phyloP scores from a whole-genome alignment of 1,140 invertebrate species.

The Oedothorax gibbosus region DNA sequence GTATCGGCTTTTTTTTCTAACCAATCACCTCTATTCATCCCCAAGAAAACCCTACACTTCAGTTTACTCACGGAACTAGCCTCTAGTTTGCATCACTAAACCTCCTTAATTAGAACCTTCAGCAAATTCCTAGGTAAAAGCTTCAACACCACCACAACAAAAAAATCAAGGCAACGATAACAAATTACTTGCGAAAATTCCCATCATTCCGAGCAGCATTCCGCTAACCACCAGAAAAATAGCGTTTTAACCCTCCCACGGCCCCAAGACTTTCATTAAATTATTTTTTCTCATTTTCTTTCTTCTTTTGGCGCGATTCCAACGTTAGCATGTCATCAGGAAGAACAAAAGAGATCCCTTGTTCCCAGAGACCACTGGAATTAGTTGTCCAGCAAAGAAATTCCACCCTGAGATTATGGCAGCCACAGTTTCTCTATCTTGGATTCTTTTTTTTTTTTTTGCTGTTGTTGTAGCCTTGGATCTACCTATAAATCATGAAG shows the following conservation, averaged over 20 bases:
- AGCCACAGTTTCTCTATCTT: constrained; percentile 28
- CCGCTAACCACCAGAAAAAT: constrained; percentile 27
- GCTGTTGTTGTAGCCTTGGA: neutral
- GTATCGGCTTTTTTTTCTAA: no score
- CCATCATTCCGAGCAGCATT: neutral
- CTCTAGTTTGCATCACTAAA: no score
- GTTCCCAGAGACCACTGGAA: constrained; percentile 25
- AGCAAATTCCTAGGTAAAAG: no score
- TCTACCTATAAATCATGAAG: constrained; percentile 26
- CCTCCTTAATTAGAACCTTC: no score
- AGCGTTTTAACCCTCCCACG: neutral
- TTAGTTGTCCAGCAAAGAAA: constrained; percentile 40
- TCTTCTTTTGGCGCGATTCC: constrained; percentile 18
- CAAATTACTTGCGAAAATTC: constrained; percentile 36
- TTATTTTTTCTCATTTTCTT: neutral
- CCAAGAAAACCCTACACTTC: no score
- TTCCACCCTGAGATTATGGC: constrained; percentile 14
- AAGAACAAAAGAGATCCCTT: constrained; percentile 48
- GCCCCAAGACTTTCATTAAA: constrained; percentile 27
- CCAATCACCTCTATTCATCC: no score
- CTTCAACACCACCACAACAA: neutral
- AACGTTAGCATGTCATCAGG: constrained; percentile 39
- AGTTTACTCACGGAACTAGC: no score
- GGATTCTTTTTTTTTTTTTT: neutral
- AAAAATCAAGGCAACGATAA: constrained; percentile 18